These are phyloP conservation scores for Daphoenositta chrysoptera DNA, from an alignment of 2,113 vertebrate species.

Conservation along the genomic window DNA sequence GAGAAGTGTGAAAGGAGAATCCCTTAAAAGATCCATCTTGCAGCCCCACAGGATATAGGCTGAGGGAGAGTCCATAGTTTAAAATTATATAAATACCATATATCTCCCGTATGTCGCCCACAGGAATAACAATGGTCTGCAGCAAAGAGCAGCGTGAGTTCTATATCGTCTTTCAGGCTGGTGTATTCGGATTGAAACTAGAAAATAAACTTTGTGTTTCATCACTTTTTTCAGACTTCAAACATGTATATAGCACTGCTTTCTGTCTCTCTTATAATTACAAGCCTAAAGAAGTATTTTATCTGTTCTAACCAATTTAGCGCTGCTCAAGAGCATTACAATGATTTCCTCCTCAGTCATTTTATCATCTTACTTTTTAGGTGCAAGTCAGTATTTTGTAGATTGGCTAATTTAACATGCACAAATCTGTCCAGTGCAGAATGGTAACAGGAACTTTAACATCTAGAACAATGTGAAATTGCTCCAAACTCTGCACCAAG, in stretches of 20 bases:
- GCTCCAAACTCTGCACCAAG: not conserved
- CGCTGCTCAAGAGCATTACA: not conserved
- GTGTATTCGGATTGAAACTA: not conserved
- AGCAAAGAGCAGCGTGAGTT: not conserved
- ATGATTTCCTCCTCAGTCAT: not conserved
- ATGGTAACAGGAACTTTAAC: not conserved
- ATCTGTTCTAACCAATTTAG: not conserved
- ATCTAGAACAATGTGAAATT: not conserved
- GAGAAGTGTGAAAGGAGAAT: not conserved
- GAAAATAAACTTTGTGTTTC: conserved; percentile 4
- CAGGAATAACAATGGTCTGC: not conserved
- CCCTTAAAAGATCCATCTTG: not conserved
- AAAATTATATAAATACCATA: conserved; percentile 5
- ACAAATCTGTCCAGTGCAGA: not conserved
- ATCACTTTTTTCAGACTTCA: not conserved
- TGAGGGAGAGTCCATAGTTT: not conserved
- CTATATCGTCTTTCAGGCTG: not conserved
- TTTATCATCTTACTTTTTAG: not conserved
- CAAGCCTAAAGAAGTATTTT: not conserved
- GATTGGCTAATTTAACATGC: not conserved
- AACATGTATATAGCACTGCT: not conserved
- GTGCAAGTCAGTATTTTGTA: not conserved
- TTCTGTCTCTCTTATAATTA: not conserved
- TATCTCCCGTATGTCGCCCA: not conserved
- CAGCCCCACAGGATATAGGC: not conserved